Conservation (phyloP, 1,140 invertebrate genomes). For the Hycleus cichorii region DNA sequence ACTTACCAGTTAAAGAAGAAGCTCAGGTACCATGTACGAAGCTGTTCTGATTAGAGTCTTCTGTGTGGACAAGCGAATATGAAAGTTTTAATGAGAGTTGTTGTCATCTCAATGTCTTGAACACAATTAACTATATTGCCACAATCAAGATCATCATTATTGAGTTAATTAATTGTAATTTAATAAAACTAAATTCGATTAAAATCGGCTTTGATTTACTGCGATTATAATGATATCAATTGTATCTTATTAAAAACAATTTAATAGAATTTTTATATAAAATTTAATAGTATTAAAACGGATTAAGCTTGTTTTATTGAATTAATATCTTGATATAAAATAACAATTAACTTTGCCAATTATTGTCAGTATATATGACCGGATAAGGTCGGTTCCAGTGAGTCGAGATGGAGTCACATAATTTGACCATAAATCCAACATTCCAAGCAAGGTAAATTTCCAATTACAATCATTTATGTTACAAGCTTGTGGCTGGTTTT, state of each 20-base stretch:
- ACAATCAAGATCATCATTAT: not conserved
- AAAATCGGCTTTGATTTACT: too few species aligned
- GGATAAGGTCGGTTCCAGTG: conserved; percentile 4
- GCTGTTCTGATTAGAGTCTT: conserved; percentile 60
- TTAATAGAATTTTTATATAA: not conserved
- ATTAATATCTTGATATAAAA: conserved; percentile 16
- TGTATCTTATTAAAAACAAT: too few species aligned
- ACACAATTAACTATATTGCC: conserved; percentile 1
- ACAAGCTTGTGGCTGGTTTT: not conserved
- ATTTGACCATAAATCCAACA: conserved; percentile 19
- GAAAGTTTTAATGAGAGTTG: conserved; percentile 73
- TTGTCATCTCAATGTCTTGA: conserved; percentile 59
- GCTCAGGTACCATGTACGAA: too few species aligned
- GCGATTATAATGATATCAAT: too few species aligned
- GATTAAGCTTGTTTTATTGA: conserved; percentile 13
- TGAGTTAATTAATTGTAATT: not conserved
- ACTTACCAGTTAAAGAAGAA: too few species aligned
- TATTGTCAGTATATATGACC: conserved; percentile 15
- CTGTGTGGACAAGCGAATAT: conserved; percentile 75
- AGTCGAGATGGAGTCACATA: conserved; percentile 3
- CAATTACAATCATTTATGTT: too few species aligned
- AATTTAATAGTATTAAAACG: conserved; percentile 1
- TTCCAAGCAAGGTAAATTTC: conserved; percentile 19
- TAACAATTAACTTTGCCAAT: not conserved
- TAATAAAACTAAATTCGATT: too few species aligned